A percentile compares a stretch with the other conserved stretches of the same genome.
These are phyloP conservation scores for Arizona elegans DNA, from an alignment of 2,113 vertebrate species.

Conservation along the genomic window DNA sequence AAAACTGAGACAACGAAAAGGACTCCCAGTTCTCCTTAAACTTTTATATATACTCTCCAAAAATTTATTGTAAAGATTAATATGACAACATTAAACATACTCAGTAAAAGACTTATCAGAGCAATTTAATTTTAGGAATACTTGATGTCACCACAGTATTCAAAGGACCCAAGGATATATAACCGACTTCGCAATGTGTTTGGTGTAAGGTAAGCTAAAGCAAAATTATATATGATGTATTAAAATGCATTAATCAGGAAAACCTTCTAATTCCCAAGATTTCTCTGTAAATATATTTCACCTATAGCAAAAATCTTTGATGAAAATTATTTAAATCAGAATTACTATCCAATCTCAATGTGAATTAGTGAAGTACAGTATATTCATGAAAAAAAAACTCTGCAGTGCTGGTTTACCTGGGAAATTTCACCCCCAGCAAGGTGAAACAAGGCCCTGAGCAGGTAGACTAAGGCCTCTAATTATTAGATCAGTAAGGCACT, in stretches of 20 bases:
- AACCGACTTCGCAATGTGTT: slow-evolving; percentile 60
- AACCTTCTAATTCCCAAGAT: background rate
- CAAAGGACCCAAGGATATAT: slow-evolving; percentile 68
- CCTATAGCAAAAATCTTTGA: background rate
- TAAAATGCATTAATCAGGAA: background rate
- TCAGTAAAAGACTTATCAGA: slow-evolving; percentile 7
- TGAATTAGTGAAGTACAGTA: background rate
- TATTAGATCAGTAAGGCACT: background rate
- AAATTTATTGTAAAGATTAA: background rate
- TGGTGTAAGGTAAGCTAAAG: slow-evolving; percentile 69
- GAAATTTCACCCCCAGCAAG: background rate
- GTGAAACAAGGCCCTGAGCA: background rate
- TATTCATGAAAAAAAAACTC: background rate
- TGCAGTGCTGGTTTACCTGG: background rate
- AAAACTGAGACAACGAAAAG: background rate
- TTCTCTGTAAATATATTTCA: background rate
- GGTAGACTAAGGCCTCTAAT: background rate
- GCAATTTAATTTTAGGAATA: slow-evolving; percentile 64
- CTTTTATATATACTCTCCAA: background rate
- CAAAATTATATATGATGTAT: background rate
- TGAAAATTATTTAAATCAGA: background rate
- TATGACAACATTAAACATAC: background rate
- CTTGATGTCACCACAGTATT: slow-evolving; percentile 74
- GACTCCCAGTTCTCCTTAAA: background rate
- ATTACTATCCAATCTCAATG: background rate